Percentiles rank a stretch among this genome's conserved stretches.
These are phyloP conservation scores for Sturnira hondurensis DNA, from an alignment of 2,113 vertebrate species.

Conservation along the genomic window DNA sequence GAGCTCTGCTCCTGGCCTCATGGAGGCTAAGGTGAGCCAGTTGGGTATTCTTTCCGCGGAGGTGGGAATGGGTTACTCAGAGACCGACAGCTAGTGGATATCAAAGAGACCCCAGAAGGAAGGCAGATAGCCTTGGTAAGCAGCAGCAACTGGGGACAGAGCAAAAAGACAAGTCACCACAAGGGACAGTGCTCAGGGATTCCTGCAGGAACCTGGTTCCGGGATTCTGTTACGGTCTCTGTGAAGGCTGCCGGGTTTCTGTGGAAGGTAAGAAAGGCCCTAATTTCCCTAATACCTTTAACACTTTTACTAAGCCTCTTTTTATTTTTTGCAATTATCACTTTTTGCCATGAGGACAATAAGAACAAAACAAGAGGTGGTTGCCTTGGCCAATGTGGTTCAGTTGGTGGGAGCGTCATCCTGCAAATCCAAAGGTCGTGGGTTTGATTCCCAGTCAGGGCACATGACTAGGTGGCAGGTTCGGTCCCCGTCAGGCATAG, in stretches of 20 bases:
- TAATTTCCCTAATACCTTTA: neutral
- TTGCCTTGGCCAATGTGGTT: too few species aligned
- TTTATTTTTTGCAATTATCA: neutral
- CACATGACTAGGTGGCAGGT: too few species aligned
- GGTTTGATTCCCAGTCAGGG: too few species aligned
- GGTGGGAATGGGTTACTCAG: neutral
- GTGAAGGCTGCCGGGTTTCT: neutral
- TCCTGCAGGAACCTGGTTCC: neutral
- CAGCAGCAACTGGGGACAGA: neutral
- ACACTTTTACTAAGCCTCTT: neutral
- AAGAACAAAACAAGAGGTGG: neutral
- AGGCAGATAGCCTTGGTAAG: neutral
- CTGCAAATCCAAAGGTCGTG: too few species aligned
- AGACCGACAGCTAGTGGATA: neutral
- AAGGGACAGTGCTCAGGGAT: neutral
- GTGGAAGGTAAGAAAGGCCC: neutral
- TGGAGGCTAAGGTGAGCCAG: neutral
- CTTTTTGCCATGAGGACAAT: neutral
- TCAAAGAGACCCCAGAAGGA: neutral
- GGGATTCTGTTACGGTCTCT: neutral
- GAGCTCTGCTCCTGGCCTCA: neutral
- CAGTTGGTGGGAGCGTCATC: too few species aligned
- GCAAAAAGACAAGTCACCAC: neutral
- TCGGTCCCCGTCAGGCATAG: too few species aligned
- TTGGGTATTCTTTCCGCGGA: neutral